Conservation (phyloP, 2,888 invertebrate genomes). For the Rotaria magnacalcarata region DNA sequence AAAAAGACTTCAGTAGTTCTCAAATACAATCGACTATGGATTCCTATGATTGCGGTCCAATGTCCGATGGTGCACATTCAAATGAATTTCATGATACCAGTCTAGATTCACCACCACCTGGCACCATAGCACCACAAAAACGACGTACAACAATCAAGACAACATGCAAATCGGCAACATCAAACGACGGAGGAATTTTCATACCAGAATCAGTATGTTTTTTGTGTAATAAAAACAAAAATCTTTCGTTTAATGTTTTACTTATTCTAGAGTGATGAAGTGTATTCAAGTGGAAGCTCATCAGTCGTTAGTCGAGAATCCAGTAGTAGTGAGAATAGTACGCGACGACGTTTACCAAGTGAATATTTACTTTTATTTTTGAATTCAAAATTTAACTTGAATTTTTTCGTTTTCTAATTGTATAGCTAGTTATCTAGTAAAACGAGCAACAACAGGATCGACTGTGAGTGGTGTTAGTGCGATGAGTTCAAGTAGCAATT, state of each 20-base stretch:
- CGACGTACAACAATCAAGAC: background rate
- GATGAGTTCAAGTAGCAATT: background rate
- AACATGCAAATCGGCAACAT: background rate
- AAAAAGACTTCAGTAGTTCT: background rate
- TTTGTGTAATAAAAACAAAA: background rate
- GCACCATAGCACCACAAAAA: background rate
- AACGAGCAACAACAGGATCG: background rate
- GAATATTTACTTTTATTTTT: background rate
- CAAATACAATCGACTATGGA: background rate
- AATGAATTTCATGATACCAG: background rate
- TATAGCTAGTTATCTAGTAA: background rate
- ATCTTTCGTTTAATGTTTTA: too few relatives aligned
- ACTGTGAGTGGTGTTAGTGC: background rate
- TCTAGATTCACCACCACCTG: conserved; percentile 29
- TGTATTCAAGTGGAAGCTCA: conserved; percentile 2
- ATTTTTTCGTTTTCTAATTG: background rate
- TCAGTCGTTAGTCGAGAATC: conserved; percentile 1
- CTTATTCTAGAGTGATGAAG: background rate
- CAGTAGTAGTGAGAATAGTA: background rate
- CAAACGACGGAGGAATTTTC: background rate
- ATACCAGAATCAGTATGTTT: background rate
- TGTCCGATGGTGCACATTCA: background rate
- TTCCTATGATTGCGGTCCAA: background rate
- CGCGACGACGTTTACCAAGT: background rate
- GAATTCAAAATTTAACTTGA: too few relatives aligned